These are phyloP conservation scores for Sebastes jordani DNA, from an alignment of 2,797 vertebrate species.

Conservation along the genomic window DNA sequence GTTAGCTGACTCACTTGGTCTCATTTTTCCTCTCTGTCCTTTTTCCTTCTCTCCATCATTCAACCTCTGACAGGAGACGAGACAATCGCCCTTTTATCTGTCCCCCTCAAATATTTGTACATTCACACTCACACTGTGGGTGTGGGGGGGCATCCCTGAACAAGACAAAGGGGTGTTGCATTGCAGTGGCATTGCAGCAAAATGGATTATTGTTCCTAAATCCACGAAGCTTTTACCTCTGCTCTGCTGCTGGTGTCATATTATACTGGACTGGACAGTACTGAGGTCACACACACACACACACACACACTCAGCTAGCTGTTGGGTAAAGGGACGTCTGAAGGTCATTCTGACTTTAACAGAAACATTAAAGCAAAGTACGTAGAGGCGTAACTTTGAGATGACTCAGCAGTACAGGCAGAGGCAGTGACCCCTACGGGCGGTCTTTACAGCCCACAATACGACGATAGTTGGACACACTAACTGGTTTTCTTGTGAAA, in stretches of 20 bases:
- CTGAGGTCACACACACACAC: slow-evolving; percentile 1
- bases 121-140: slow-evolving; percentile 12
- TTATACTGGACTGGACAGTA: slow-evolving; percentile 10
- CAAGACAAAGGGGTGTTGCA: slow-evolving; percentile 73
- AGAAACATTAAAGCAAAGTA: not conserved
- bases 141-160: slow-evolving; percentile 24
- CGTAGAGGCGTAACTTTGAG: not conserved
- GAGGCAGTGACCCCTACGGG: not conserved
- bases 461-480: not conserved
- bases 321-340: not conserved
- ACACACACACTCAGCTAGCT: not conserved
- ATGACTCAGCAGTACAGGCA: not conserved
- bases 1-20: not conserved
- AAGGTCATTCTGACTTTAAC: slow-evolving; percentile 27
- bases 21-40: not conserved
- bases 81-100: slow-evolving; percentile 36
- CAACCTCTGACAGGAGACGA: slow-evolving; percentile 22
- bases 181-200: slow-evolving; percentile 80
- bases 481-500: not conserved
- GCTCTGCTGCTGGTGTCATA: slow-evolving; percentile 45
- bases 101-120: slow-evolving; percentile 62
- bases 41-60: slow-evolving; percentile 17
- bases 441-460: not conserved
- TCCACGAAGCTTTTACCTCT: slow-evolving; percentile 47
- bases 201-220: slow-evolving; percentile 66